These are phyloP conservation scores for Rhodinocichla rosea DNA, from an alignment of 2,113 vertebrate species.

Conservation along the genomic window DNA sequence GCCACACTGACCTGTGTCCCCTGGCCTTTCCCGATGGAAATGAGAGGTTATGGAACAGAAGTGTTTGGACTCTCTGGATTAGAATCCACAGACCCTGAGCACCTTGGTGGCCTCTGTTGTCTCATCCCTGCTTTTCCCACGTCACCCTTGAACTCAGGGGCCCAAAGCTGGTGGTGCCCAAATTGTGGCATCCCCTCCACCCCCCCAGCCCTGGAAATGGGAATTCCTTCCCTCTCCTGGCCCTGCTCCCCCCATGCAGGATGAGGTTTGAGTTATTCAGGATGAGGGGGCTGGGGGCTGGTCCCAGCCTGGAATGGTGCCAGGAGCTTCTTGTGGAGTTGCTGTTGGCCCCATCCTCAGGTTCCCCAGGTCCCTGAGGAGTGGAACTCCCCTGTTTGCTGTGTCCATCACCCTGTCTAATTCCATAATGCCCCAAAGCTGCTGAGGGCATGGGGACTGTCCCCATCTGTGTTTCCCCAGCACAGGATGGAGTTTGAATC, in stretches of 20 bases:
- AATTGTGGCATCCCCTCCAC: not conserved
- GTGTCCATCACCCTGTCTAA: not conserved
- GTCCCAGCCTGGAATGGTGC: not conserved
- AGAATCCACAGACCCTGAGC: not conserved
- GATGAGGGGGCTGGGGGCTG: not conserved
- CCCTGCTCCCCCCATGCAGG: not conserved
- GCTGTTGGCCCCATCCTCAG: not conserved
- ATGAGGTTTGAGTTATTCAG: not conserved
- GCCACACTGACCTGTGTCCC: not conserved
- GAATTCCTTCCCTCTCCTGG: not conserved
- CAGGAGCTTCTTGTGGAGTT: not conserved
- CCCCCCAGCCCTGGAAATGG: not conserved
- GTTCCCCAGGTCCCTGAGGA: not conserved
- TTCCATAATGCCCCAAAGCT: not conserved
- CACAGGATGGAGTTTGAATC: not conserved
- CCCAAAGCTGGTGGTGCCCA: not conserved
- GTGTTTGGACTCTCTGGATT: accelerated
- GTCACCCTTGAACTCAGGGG: not conserved
- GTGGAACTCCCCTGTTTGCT: not conserved
- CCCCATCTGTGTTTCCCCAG: accelerated
- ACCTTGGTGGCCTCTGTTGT: not conserved
- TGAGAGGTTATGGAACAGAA: not conserved
- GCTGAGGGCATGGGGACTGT: not conserved
- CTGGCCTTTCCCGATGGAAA: not conserved
- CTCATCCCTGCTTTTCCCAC: not conserved